A percentile compares a stretch with the other conserved stretches of the same genome.
Evolutionary conservation across 2,113 vertebrate species (phyloP).

Genomic region (Atractosteus spatula): DNA sequence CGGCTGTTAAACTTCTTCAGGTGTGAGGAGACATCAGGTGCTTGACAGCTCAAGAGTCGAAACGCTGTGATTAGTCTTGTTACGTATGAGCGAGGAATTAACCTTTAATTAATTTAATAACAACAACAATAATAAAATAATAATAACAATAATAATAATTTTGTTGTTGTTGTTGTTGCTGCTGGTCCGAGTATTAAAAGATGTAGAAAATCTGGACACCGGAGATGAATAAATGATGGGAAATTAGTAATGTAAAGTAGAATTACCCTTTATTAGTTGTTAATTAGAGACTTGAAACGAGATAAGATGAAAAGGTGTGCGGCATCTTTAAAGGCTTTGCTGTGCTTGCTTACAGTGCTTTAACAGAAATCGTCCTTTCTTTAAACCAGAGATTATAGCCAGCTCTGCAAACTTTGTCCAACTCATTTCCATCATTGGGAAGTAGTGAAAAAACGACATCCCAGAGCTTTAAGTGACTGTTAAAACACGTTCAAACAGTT

Average conservation of each 20-base stretch:
- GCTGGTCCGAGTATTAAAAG: neutral
- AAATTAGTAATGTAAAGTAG: conserved; percentile 20
- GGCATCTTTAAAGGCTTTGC: conserved; percentile 51
- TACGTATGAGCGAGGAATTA: no score
- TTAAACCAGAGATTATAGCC: conserved; percentile 65
- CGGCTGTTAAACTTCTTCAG: no score
- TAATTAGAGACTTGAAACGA: conserved; percentile 40
- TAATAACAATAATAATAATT: no score
- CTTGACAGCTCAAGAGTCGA: no score
- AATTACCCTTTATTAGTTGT: conserved; percentile 28
- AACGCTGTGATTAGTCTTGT: no score
- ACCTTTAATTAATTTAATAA: no score
- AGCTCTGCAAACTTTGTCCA: conserved; percentile 66
- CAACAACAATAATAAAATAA: no score
- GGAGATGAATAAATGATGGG: neutral
- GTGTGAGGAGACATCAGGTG: no score
- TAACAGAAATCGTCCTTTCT: conserved; percentile 48
- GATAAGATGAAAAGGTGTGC: conserved; percentile 38
- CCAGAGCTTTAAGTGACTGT: conserved; percentile 55
- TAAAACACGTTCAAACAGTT: conserved; percentile 63
- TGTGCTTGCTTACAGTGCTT: conserved; percentile 50
- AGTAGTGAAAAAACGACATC: conserved; percentile 35
- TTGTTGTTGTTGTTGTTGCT: no score
- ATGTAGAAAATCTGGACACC: conserved; percentile 10
- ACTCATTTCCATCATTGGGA: conserved; percentile 59